Evolutionary conservation across 1,140 invertebrate genomes (phyloP), one percentile per base, ranked within the genome.

Genomic region (Conopomorpha cramerella): DNA sequence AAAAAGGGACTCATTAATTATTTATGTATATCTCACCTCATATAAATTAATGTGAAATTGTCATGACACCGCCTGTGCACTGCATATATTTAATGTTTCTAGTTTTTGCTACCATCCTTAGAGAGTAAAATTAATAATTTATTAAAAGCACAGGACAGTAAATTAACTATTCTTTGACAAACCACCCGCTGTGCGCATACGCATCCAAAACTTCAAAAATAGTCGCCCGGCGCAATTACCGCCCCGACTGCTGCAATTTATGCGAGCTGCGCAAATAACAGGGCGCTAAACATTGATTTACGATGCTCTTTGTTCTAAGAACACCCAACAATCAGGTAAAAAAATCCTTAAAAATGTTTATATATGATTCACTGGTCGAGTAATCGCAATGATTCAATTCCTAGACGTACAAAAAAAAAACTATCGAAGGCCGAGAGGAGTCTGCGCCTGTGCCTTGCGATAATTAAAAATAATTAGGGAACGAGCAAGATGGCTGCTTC

Each of bases 381-480:
- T 4, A 6, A 23, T 10, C 10, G 19, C 19, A 23, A 23, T 23
- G 4, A 23, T 23, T 4, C 4, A 10, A 23, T 23, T 6, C 4
- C 10, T 4, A 23, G 19, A 6, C 19, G 10, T 23, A 10, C 10
- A 23, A 6, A 23, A 23, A 23, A 23, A 23, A 23, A 56, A 52
- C 52, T 60, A 55, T 58, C 61, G 64, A 70, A 72, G 65, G 65
- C 59, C 62, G 56, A 51, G 54, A 47, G 46, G 50, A 43, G 47
- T 48, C 46, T 49, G 47, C 56, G 44, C 55, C 49, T 46, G 56
- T 23, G 19, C 19, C 63, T 65, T 51, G 63, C 55, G 65, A 64
- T 64, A 72, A 72, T 72, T 72, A 72, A 72, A 72, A 72, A 72
- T 72, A 72, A 72, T 72, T 70, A 72, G 65, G 63, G 55, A 57